A percentile compares a stretch with the other conserved stretches of the same genome.
Conservation (phyloP, 2,113 vertebrate species). For the Myanophis thanlyinensis region DNA sequence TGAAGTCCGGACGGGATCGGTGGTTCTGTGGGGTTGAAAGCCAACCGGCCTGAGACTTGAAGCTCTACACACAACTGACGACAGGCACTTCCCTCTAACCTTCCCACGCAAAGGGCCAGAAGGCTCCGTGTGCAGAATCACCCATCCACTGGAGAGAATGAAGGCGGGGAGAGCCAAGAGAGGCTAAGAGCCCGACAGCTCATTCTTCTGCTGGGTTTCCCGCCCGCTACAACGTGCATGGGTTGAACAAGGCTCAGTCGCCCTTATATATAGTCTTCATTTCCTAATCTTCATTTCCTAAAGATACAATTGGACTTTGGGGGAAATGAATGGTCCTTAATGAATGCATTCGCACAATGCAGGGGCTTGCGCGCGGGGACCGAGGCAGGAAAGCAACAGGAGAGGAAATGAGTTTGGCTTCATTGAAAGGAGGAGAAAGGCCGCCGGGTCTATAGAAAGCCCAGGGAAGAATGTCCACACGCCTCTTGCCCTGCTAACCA, state of each 20-base stretch:
- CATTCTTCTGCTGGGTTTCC: neutral
- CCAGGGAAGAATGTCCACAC: constrained; percentile 70
- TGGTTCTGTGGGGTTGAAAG: neutral
- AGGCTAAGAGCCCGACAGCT: neutral
- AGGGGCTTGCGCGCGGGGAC: constrained; percentile 58
- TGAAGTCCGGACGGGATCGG: neutral
- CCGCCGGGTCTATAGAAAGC: constrained; percentile 32
- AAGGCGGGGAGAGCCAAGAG: neutral
- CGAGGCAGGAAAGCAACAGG: constrained; percentile 63
- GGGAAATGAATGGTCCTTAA: constrained; percentile 63
- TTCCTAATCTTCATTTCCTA: constrained; percentile 55
- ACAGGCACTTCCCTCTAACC: neutral
- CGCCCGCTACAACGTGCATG: neutral
- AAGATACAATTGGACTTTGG: constrained; percentile 52
- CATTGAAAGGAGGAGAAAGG: constrained; percentile 59
- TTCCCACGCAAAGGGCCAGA: neutral
- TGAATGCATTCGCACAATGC: constrained; percentile 56
- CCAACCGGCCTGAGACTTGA: neutral
- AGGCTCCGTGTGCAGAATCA: neutral
- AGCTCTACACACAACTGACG: neutral
- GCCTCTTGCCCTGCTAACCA: constrained; percentile 70
- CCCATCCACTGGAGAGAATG: too few species aligned
- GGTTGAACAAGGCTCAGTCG: constrained; percentile 31
- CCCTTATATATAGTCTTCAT: constrained; percentile 55
- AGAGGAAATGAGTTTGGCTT: constrained; percentile 65